These are phyloP conservation scores for Arremon brunneinucha DNA, from an alignment of 2,797 vertebrate species.

Conservation along the genomic window DNA sequence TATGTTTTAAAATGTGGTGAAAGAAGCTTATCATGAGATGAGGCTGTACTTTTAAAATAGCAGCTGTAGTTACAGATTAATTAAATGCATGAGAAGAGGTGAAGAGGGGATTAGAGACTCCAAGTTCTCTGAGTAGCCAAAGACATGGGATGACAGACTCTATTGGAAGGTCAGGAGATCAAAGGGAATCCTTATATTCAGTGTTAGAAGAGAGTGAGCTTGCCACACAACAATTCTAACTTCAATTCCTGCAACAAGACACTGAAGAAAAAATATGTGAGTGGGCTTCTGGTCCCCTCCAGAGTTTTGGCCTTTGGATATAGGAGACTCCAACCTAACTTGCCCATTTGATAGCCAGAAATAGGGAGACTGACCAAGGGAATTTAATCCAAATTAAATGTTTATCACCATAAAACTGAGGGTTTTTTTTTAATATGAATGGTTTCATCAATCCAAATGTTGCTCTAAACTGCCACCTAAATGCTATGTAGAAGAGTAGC, in stretches of 20 bases:
- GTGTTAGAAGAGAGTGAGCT: not conserved
- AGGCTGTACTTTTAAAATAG: not conserved
- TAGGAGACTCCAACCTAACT: not conserved
- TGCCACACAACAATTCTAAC: not conserved
- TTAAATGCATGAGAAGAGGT: not conserved
- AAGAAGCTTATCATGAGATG: not conserved
- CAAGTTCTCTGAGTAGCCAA: not conserved
- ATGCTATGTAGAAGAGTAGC: rapidly evolving
- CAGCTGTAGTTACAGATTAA: not conserved
- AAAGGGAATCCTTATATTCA: not conserved
- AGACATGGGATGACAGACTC: not conserved
- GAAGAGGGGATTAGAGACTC: not conserved
- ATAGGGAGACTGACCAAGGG: not conserved
- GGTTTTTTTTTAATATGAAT: rapidly evolving
- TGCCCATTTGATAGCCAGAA: not conserved
- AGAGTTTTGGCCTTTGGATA: not conserved
- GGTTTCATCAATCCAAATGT: not conserved
- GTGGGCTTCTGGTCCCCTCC: not conserved
- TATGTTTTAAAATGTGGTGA: not conserved
- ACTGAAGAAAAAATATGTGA: not conserved
- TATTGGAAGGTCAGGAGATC: not conserved
- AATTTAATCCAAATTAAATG: not conserved
- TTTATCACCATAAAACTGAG: not conserved
- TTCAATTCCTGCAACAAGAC: not conserved
- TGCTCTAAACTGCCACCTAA: not conserved